Evolutionary conservation across 2,888 invertebrate species (phyloP), one percentile per base, ranked within the genome.

Genomic region (Leptopilina syphax): DNA sequence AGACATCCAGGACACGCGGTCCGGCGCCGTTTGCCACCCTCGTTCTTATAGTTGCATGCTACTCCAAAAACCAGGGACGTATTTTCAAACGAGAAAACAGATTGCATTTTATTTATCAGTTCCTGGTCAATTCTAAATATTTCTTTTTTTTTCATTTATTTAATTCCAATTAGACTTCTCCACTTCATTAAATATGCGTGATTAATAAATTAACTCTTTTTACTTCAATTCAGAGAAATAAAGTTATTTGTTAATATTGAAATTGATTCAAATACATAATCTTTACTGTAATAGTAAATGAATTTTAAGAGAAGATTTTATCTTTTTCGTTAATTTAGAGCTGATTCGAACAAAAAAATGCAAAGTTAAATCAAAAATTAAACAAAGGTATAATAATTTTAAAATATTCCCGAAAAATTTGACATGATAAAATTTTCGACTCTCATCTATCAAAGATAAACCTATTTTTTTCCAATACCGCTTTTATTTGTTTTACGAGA

Each of bases 1-100:
- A 91, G 90, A 90, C 91, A 90, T 90, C 88, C 88, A 85, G 89
- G 90, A 92, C 91, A 91, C 88, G 89, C 88, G 89, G 89, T 87
- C 86, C 90, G 91, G 91, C 91, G 91, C 91, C 91, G 90, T 86
- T 89, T 85, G 83, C 87, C 82, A 83, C 83, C 83, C 83, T 82
- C 82, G 81, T 84, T 84, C 83, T 83, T 84, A 84, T 80, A 81
- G 83, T 80, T 81, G 81, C 83, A 81, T 80, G 81, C 81, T 82
- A 81, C 73, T 73, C 34, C 50, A 57, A 73, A 73, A 57, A 63
- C 63, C 73, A 73, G 73, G 73, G 73, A 54, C 73, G 73, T 73
- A 73, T 27, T 57, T 34, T 50, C 27, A n/a, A 54, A 34, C 34
- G 34, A 73, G 54, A 73, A 73, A 73, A 57, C 57, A 73, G 54